A percentile compares a stretch with the other conserved stretches of the same genome.
phyloP scores from a whole-genome alignment of 1,140 invertebrate genomes.

The Drosophila ohnishii region DNA sequence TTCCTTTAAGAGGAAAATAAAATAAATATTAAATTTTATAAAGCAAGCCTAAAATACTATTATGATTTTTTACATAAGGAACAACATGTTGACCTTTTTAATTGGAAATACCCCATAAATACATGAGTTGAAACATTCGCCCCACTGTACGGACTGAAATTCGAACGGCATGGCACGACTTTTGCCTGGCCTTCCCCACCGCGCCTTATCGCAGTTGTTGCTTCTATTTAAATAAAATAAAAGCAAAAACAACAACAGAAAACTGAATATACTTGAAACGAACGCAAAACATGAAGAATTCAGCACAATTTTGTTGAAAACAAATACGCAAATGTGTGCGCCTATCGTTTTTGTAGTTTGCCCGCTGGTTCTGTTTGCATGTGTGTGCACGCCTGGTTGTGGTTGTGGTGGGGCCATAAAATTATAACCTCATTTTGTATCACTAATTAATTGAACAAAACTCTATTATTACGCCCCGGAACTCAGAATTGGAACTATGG shows the following conservation, averaged over 20 bases:
- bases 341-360: conserved; percentile 25
- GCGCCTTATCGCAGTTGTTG: conserved; percentile 52
- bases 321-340: conserved; percentile 47
- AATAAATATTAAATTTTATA: neutral
- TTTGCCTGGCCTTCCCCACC: conserved; percentile 33
- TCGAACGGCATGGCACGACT: conserved; percentile 59
- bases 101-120: neutral
- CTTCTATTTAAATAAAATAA: conserved; percentile 69
- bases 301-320: conserved; percentile 69
- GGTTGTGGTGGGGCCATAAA: conserved; percentile 21
- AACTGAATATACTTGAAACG: conserved; percentile 46
- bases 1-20: neutral
- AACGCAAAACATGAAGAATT: conserved; percentile 60
- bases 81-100: neutral
- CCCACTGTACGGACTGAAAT: conserved; percentile 62
- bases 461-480: conserved; percentile 7
- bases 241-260: conserved; percentile 20
- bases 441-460: conserved; percentile 47
- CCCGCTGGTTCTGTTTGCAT: neutral
- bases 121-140: neutral
- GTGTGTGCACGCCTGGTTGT: neutral
- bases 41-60: neutral
- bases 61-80: neutral
- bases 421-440: conserved; percentile 50
- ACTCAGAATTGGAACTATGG: conserved; percentile 14